Evolutionary conservation across 1,140 invertebrate genomes (phyloP).

Genomic region (Drosophila tani): DNA sequence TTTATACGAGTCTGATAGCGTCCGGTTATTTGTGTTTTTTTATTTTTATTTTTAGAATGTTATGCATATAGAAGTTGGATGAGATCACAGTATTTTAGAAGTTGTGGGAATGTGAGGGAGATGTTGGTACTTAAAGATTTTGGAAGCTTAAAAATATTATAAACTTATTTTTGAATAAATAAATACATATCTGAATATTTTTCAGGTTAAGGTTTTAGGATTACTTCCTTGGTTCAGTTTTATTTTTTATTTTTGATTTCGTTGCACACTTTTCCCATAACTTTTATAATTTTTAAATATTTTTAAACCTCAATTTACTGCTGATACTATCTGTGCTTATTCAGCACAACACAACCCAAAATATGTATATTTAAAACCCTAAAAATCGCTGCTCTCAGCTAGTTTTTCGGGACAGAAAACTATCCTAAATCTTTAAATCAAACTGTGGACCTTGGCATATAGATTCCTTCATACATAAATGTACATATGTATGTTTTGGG

Average conservation of each 20-base stretch:
- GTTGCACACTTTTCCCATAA: no score
- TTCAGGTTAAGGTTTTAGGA: neutral
- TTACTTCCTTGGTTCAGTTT: no score
- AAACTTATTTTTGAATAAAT: neutral
- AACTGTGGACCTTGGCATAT: constrained; percentile 4
- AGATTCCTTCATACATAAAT: constrained; percentile 14
- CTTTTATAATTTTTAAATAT: neutral
- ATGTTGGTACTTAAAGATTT: neutral
- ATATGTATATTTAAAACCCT: no score
- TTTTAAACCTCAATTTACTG: neutral
- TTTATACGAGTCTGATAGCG: constrained; percentile 29
- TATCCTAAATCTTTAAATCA: constrained; percentile 7
- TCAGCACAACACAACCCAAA: neutral
- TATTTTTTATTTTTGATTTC: no score
- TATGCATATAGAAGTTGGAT: constrained; percentile 21
- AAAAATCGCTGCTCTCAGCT: neutral
- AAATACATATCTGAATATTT: neutral
- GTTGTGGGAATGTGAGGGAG: neutral
- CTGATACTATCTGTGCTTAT: neutral
- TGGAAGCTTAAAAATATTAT: neutral
- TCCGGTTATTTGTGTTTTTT: constrained; percentile 46
- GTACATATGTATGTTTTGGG: constrained; percentile 24
- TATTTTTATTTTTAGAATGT: constrained; percentile 11
- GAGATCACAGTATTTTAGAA: no score
- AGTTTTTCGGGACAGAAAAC: neutral